phyloP scores from a whole-genome alignment of 2,888 invertebrate genomes.

The Drosophila pegasa region DNA sequence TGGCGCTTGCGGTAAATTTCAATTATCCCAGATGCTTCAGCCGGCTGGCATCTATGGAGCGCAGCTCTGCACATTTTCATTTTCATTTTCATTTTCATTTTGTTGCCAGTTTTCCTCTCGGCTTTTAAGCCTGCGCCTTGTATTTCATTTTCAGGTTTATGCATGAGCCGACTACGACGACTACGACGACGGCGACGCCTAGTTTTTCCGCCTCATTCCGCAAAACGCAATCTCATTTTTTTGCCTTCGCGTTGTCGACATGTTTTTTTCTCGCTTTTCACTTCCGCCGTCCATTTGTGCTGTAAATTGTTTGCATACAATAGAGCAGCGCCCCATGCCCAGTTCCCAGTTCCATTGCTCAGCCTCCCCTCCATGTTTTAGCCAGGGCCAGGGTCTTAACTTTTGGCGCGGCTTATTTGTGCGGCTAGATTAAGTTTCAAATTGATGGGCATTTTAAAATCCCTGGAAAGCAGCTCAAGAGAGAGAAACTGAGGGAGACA shows the following conservation, averaged over 20 bases:
- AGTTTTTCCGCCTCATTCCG: conserved; percentile 64
- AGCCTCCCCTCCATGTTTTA: conserved; percentile 8
- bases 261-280: conserved; percentile 19
- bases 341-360: conserved; percentile 13
- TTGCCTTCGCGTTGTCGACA: conserved; percentile 29
- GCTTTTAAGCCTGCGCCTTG: conserved; percentile 46
- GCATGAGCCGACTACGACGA: conserved; percentile 51
- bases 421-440: conserved; percentile 79
- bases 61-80: conserved; percentile 35
- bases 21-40: conserved; percentile 66
- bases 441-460: conserved; percentile 73
- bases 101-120: conserved; percentile 21
- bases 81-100: conserved; percentile 31
- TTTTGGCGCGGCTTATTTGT: conserved; percentile 78
- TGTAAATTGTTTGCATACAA: conserved; percentile 78
- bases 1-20: conserved; percentile 66
- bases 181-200: conserved; percentile 41
- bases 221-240: conserved; percentile 57
- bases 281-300: conserved; percentile 59
- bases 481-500: neutral
- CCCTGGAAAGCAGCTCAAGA: conserved; percentile 5
- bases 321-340: conserved; percentile 40
- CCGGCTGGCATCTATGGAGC: conserved; percentile 33
- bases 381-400: conserved; percentile 66
- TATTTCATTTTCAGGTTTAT: conserved; percentile 75